phyloP scores from a whole-genome alignment of 2,888 invertebrate species.

The Agrochola lychnidis region DNA sequence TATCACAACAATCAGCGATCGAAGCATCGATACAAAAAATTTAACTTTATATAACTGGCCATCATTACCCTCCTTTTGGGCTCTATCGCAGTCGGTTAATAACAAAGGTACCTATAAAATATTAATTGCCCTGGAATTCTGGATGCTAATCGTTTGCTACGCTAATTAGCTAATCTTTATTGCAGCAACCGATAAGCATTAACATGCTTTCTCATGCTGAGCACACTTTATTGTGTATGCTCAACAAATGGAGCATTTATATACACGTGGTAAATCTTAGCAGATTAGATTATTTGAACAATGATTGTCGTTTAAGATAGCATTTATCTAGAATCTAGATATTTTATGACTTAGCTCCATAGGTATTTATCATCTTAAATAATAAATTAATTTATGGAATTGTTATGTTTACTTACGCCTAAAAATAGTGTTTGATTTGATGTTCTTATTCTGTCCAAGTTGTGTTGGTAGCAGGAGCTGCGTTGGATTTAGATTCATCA shows the following conservation, averaged over 20 bases:
- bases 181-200: conserved; percentile 20
- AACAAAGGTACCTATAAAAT: not conserved
- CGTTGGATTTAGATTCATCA: not conserved
- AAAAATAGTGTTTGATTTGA: not conserved
- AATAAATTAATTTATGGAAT: not conserved
- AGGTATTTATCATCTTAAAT: not conserved
- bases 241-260: conserved; percentile 12
- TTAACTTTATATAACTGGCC: not conserved
- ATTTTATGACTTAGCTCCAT: not conserved
- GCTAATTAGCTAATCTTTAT: conserved; percentile 31
- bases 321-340: not conserved
- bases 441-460: not conserved
- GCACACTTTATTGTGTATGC: conserved; percentile 2
- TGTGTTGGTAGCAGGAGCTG: not conserved
- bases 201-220: not conserved
- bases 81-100: not conserved
- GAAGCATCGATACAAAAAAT: not conserved
- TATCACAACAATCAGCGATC: not conserved
- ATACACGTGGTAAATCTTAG: conserved; percentile 22
- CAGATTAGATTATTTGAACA: conserved; percentile 25
- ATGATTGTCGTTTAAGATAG: conserved; percentile 22
- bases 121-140: conserved; percentile 5
- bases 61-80: not conserved
- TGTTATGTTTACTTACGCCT: no score
- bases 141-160: not conserved